These are phyloP conservation scores for Galeruca laticollis DNA, from an alignment of 2,888 invertebrate genomes.

Conservation along the genomic window DNA sequence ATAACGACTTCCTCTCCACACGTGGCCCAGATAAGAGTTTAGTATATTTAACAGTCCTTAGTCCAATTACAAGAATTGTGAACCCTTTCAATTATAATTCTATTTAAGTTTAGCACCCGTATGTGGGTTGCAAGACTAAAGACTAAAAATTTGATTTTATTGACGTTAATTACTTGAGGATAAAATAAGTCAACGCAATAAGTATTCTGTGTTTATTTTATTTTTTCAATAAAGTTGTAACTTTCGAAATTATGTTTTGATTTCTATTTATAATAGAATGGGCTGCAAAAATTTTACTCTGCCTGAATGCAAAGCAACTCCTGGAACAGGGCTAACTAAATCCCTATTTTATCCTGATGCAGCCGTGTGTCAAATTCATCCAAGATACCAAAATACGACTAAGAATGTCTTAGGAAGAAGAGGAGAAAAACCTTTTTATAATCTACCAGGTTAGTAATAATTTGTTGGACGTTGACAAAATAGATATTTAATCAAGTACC, in stretches of 20 bases:
- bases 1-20: no score
- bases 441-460: conserved; percentile 84
- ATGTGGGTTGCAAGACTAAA: no score
- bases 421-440: conserved; percentile 97
- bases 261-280: conserved; percentile 70
- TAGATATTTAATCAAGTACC: background rate
- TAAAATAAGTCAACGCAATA: no score
- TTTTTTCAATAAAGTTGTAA: background rate
- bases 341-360: conserved; percentile 95
- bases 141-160: no score
- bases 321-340: conserved; percentile 79
- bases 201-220: background rate
- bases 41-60: no score
- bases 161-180: no score
- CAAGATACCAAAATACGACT: conserved; percentile 92
- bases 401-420: conserved; percentile 92
- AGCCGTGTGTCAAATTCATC: conserved; percentile 94
- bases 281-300: conserved; percentile 91
- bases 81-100: no score
- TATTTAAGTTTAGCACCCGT: no score
- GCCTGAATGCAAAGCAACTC: conserved; percentile 80
- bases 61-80: no score
- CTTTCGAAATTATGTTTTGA: no score
- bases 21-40: no score
- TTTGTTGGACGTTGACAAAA: conserved; percentile 34